These are phyloP conservation scores for Promerops cafer DNA, from an alignment of 2,113 vertebrate species.

Conservation along the genomic window DNA sequence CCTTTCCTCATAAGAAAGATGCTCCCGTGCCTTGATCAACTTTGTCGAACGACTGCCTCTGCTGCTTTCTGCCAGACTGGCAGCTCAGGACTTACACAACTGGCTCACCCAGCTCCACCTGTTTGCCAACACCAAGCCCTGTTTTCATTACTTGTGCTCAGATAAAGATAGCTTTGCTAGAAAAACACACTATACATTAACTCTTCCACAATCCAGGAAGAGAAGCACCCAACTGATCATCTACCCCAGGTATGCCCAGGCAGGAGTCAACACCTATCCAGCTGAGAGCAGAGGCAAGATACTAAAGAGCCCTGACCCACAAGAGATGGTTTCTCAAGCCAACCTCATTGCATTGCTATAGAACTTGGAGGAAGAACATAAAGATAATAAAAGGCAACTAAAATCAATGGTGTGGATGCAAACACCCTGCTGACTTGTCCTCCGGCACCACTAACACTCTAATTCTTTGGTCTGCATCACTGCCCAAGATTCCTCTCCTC, in stretches of 20 bases:
- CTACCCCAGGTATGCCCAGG: background rate
- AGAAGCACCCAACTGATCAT: background rate
- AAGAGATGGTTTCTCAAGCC: background rate
- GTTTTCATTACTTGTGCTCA: background rate
- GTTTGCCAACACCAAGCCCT: background rate
- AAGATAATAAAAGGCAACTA: background rate
- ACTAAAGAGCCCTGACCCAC: background rate
- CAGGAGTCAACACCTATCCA: background rate
- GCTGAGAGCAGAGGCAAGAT: background rate
- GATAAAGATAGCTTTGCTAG: background rate
- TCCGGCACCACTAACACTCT: background rate
- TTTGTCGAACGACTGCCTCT: background rate
- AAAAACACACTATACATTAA: background rate
- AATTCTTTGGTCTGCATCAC: background rate
- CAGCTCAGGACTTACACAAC: background rate
- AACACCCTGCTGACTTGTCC: background rate
- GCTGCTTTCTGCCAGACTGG: background rate
- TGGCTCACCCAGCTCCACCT: background rate
- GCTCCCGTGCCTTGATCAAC: background rate
- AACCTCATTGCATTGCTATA: background rate
- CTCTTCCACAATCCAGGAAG: background rate
- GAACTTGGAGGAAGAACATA: background rate
- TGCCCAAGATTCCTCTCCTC: background rate
- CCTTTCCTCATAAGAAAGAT: background rate
- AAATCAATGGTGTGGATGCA: background rate